Base-by-base conservation (phyloP, 2,888 invertebrate species). In the Trachelus tabidus region DNA sequence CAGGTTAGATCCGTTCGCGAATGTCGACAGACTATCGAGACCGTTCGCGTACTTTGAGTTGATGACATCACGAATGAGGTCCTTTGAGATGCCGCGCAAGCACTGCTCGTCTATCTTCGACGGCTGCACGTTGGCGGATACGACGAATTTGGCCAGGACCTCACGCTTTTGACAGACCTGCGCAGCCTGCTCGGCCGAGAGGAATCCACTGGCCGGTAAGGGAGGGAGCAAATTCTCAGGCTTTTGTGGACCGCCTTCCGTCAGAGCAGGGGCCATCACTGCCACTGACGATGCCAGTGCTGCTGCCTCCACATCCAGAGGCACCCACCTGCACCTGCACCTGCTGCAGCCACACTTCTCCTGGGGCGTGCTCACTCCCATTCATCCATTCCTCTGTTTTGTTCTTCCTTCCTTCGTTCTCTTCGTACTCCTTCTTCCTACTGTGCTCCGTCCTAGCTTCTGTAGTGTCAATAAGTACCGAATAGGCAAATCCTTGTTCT, bases 191-290 rank as follows among this genome's bases (percentile, higher is more conserved):
- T 89, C 88, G 83, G 90, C 87, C 83, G 91, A 89, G 77, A 91
- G 88, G 84, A 91, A 91, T 84, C 91, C 91, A 83, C 89, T 86
- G 82, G 89, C 85, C 85, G 91, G 90, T 84, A 91, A 87, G 79
- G 90, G 87, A 80, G 88, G 86, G 83, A 90, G 86, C 86, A 91
- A 88, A 86, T 90, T 90, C 88, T 91, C 90, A 89, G 90, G 91
- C 88, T 91, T 90, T 88, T 91, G 91, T 89, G 91, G 90, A 91
- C 90, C 91, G 86, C 94, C 94, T 93, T 97, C 96, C 92, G 97
- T 96, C 93, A 97, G 95, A 94, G 97, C 97, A 94, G 97, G 97
- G 94, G 97, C 97, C 97, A 98, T 97, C 94, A 96, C 94, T 96
- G 95, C 93, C 93, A 93, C 94, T 87, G 91, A 90, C 91, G 89